Conservation (phyloP, 2,888 invertebrate genomes). For the Ochropacha duplaris region DNA sequence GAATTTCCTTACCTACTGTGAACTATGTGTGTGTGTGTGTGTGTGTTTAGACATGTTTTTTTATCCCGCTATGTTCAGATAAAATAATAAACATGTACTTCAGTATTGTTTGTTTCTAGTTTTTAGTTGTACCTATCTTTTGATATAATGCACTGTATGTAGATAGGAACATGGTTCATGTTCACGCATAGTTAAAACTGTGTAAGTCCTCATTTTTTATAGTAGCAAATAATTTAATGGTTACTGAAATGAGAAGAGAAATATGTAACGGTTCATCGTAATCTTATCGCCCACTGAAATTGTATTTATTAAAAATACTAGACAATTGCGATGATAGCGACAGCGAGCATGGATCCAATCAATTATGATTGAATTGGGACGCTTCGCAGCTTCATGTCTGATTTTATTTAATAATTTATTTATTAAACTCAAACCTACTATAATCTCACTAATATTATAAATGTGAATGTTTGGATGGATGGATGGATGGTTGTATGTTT, state of each 20-base stretch:
- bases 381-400: neutral
- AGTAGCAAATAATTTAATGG: no score
- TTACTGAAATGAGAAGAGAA: no score
- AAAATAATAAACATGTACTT: neutral
- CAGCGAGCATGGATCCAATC: neutral
- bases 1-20: neutral
- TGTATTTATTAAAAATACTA: no score
- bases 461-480: no score
- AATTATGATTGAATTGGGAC: neutral
- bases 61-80: slow-evolving; percentile 2
- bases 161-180: neutral
- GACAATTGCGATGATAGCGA: neutral
- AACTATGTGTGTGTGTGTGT: no score
- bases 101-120: neutral
- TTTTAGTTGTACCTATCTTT: neutral
- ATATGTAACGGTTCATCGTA: neutral
- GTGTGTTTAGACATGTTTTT: neutral
- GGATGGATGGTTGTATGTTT: no score
- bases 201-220: no score
- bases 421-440: neutral
- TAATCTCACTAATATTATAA: no score
- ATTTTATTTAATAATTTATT: neutral
- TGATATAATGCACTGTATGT: neutral
- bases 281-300: no score
- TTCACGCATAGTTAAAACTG: neutral